These are phyloP conservation scores for Galbula dea DNA, from an alignment of 2,113 vertebrate species.

Conservation along the genomic window DNA sequence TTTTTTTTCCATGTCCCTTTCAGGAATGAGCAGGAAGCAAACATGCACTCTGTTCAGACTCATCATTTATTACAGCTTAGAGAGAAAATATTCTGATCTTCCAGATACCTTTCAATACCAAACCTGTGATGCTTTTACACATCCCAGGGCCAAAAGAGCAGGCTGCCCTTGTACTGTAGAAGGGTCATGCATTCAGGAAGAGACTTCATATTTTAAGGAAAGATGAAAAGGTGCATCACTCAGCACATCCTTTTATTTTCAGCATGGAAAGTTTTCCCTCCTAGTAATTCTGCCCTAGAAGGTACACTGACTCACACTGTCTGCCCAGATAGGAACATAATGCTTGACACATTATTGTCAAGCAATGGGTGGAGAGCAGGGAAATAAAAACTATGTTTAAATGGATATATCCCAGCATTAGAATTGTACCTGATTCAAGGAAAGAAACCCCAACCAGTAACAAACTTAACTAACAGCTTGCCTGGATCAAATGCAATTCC, in stretches of 20 bases:
- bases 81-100: constrained; percentile 41
- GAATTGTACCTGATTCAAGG: background rate
- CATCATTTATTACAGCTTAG: constrained; percentile 44
- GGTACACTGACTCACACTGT: constrained; percentile 15
- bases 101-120: constrained; percentile 5
- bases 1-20: background rate
- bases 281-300: background rate
- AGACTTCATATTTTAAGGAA: background rate
- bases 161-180: background rate
- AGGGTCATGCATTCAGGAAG: background rate
- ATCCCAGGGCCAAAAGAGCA: background rate
- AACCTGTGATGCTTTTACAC: background rate
- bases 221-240: background rate
- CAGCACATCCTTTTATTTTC: background rate
- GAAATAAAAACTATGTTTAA: background rate
- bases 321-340: background rate
- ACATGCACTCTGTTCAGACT: constrained; percentile 1
- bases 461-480: background rate
- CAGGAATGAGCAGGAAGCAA: constrained; percentile 61
- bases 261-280: background rate
- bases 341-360: too few relatives aligned
- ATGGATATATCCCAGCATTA: background rate
- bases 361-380: background rate
- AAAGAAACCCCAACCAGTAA: background rate
- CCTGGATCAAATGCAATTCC: background rate